Evolutionary conservation across 64 coral and sea anemone species (phyloP), one percentile per base, ranked within the genome.

Genomic region (Platygyra sinensis): DNA sequence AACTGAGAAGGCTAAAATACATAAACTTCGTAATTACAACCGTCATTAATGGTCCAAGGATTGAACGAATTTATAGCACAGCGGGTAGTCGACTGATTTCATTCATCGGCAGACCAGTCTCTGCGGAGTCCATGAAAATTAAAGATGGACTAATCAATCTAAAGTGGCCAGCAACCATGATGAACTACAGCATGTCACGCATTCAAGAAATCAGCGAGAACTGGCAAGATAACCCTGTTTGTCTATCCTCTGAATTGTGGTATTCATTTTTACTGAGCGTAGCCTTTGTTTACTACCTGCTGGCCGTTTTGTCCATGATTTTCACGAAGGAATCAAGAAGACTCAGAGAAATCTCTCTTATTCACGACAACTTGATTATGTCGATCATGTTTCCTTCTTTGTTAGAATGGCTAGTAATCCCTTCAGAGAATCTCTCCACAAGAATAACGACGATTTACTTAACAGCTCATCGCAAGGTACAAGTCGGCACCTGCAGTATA

Each of bases 251-350:
- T 4, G 9, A 67, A n/a, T 4, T 38, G n/a, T 83, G 80, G 80
- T 83, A 67, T 29, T 16, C 10, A 65, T 67, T 83, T 33, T 67
- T 83, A 5, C 22, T 83, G 13, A 83, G 32, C 20, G 24, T 33
- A 46, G 80, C 60, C 22, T n/a, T 83, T 7, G 61, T 83, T 83
- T 83, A 83, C 22, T 83, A 67, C 60, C 31, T 62, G 10, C 46
- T 83, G 62, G 60, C 60, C 39, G 60, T 83, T 19, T 20, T 83
- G 11, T 83, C 80, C 11, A 83, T 83, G 80, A 38, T 83, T 64
- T 83, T 83, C 36, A 46, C 30, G 18, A 83, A 83, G 20, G 80
- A 83, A 49, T 83, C 80, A n/a, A 49, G 80, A 49, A 31, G 80
- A 0, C 80, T 83, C 2, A 28, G 60, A n/a, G 60, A 67, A 83